Conservation (phyloP, 2,797 vertebrate genomes). For the Rhinatrema bivittatum region DNA sequence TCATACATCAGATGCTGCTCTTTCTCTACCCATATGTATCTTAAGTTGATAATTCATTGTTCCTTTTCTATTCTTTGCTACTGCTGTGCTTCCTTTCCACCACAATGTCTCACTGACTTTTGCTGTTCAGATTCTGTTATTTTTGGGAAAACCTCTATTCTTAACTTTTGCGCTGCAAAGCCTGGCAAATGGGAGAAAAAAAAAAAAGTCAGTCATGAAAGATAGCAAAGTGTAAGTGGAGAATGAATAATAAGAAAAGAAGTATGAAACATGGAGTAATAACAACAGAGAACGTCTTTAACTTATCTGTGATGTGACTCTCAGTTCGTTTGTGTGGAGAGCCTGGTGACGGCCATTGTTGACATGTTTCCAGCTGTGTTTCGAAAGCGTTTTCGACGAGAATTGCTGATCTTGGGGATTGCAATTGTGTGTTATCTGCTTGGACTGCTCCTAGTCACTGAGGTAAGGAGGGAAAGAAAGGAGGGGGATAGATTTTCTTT, state of each 20-base stretch:
- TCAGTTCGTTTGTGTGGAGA: conserved; percentile 88
- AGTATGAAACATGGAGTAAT: too few species aligned
- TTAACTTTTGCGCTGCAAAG: too few species aligned
- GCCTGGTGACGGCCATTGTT: conserved; percentile 76
- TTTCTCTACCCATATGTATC: too few species aligned
- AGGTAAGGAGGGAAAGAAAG: conserved; percentile 44
- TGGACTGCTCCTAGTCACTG: conserved; percentile 74
- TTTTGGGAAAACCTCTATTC: too few species aligned
- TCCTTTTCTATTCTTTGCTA: too few species aligned
- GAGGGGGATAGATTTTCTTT: neutral
- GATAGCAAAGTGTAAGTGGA: neutral
- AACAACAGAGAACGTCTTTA: fast-evolving
- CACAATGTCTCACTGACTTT: too few species aligned
- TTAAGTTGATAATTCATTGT: too few species aligned
- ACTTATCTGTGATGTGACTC: neutral
- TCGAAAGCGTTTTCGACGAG: conserved; percentile 58
- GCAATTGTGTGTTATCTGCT: conserved; percentile 68
- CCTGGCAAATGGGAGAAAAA: too few species aligned
- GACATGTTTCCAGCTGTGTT: conserved; percentile 78
- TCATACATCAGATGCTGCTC: too few species aligned
- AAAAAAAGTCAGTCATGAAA: fast-evolving
- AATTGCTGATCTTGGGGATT: conserved; percentile 73
- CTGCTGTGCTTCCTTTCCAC: too few species aligned
- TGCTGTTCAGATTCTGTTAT: too few species aligned
- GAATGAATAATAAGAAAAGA: too few species aligned